Conservation (phyloP, 1,140 invertebrate species). For the Bilobella aurantiaca region DNA sequence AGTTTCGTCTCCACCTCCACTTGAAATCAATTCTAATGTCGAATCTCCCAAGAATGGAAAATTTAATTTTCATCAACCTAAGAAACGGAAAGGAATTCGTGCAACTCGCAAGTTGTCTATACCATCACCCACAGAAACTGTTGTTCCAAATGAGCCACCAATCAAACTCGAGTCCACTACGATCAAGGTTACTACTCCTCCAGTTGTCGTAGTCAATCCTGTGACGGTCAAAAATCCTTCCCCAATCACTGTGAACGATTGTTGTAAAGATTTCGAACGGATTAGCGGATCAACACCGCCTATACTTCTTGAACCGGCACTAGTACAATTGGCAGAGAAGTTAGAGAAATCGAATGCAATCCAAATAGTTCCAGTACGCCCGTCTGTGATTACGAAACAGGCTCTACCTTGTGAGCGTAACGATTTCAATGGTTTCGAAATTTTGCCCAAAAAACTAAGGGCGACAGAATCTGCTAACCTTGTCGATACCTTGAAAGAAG, state of each 20-base stretch:
- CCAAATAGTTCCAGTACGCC: constrained; percentile 31
- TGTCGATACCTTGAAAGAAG: too few relatives aligned
- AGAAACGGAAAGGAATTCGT: neutral
- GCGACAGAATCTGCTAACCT: neutral
- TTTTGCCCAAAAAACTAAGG: neutral
- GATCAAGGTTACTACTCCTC: neutral
- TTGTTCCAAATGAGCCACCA: neutral
- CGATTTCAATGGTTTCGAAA: neutral
- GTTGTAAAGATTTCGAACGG: neutral
- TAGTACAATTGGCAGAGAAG: constrained; percentile 32
- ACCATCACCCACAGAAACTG: neutral
- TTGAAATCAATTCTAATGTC: too few relatives aligned
- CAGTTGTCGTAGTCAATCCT: neutral
- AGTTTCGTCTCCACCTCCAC: too few relatives aligned
- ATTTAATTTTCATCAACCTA: neutral
- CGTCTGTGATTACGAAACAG: constrained; percentile 24
- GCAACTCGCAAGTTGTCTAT: neutral
- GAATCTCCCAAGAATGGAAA: neutral
- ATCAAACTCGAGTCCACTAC: neutral
- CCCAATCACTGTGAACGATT: neutral
- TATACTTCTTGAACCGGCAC: constrained; percentile 23
- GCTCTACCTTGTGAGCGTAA: neutral
- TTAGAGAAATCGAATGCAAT: constrained; percentile 31
- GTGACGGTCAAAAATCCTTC: neutral
- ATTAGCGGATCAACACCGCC: neutral